Base-by-base conservation (phyloP, 2,113 vertebrate genomes). In the Empidonax alnorum region DNA sequence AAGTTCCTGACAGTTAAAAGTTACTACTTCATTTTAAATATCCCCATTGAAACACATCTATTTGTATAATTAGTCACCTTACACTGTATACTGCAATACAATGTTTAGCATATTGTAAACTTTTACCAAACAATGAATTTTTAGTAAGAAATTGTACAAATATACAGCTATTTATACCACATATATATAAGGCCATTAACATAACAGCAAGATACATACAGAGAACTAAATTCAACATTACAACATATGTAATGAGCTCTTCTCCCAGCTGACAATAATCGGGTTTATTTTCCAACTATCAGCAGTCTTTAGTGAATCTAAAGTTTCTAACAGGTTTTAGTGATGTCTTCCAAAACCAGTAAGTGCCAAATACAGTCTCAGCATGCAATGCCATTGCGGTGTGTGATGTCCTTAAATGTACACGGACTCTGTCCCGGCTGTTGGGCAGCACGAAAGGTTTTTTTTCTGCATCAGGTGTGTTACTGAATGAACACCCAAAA, bases 1-100 rank as follows among this genome's bases (percentile, higher is more conserved):
- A 69, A 47, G 23, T 56, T 82, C 37, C 39, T 62, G 58, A 83
- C 58, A 63, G 37, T 66, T 93, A 62, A 89, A 67, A 79, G 49
- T 50, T 83, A 82, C n/a, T 66, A 84, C 74, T 92, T 95, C 44
- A 81, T 81, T 89, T 91, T 41, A 93, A 68, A 79, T 82, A 91
- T 86, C 84, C 90, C 68, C 93, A 89, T 69, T 50, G 42, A 68
- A 81, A 75, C 41, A 8, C 53, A 93, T 42, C 56, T 47, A 53
- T 46, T 58, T 65, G 47, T 68, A 73, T 46, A 59, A 72, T 75
- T 62, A 82, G 61, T 82, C 55, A 90, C 17, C 20, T 72, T 39
- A 46, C 41, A 61, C 41, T 63, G 56, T 58, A 69, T 53, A 56
- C 41, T 59, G 27, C 56, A 68, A 66, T 88, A 95, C 67, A 49